Conservation (phyloP, 2,113 vertebrate genomes). For the Urocynchramus pylzowi region DNA sequence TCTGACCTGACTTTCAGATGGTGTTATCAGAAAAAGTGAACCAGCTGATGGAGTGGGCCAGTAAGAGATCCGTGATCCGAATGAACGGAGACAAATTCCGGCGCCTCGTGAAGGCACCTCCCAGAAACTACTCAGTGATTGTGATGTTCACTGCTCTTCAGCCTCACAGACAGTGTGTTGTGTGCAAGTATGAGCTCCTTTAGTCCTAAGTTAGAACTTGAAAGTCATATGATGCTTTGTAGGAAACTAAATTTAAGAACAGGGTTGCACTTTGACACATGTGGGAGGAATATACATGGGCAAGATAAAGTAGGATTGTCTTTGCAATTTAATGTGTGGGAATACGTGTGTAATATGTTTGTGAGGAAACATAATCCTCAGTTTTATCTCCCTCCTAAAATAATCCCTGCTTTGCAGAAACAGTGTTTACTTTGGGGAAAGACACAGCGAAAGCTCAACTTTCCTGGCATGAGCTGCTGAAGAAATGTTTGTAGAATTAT, state of each 20-base stretch:
- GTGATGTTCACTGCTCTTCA: slow-evolving; percentile 98
- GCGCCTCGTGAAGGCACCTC: slow-evolving; percentile 91
- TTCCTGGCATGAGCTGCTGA: background rate
- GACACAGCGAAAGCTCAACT: background rate
- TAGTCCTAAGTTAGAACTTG: background rate
- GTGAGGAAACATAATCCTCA: background rate
- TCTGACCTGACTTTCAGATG: slow-evolving; percentile 74
- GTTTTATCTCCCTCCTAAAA: background rate
- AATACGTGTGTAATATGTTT: background rate
- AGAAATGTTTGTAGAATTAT: background rate
- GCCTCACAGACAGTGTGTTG: slow-evolving; percentile 91
- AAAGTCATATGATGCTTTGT: background rate
- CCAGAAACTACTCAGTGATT: slow-evolving; percentile 93
- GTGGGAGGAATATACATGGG: background rate
- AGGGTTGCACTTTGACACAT: rapidly evolving
- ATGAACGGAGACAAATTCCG: slow-evolving; percentile 97
- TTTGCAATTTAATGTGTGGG: background rate
- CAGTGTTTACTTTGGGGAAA: background rate
- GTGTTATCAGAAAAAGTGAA: slow-evolving; percentile 92
- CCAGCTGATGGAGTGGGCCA: slow-evolving; percentile 95
- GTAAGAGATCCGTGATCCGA: slow-evolving; percentile 88
- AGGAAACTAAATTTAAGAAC: background rate
- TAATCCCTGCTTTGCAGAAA: background rate
- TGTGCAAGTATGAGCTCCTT: slow-evolving; percentile 86
- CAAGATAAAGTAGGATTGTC: background rate